Base-by-base conservation (phyloP, 2,888 invertebrate species). In the Brenthis hecate region DNA sequence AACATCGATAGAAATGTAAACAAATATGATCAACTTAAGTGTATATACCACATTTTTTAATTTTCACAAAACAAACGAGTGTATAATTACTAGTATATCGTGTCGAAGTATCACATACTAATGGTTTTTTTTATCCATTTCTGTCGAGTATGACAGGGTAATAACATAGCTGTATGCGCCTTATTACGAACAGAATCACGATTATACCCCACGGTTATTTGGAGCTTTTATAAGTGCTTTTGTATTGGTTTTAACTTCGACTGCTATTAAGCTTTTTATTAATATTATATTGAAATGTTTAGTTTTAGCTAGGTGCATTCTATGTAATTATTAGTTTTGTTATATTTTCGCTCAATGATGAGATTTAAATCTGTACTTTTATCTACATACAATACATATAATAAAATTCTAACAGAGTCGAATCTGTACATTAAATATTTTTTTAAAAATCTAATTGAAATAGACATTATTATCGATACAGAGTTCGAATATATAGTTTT, bases 111-210 rank as follows among this genome's bases (percentile, higher is more conserved):
- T 70, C 70, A 75, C 73, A 77, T 67, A 66, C 74, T 78, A 78
- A 78, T 79, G 76, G 76, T 60, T 75, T 76, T 69, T 28, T 71
- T 73, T 68, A 72, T 73, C 70, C 66, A 65, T 43, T 43, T 11
- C 11, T 48, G 68, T 75, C 72, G 68, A 65, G 69, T 71, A 43
- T 72, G 79, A 77, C 79, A 78, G 71, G 69, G 70, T 78, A 79
- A 79, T 79, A 76, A 77, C 76, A 75, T 71, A 65, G 73, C 70
- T 70, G 74, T 74, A 72, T 73, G 73, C 70, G 73, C 66, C 72
- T 73, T 72, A 75, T 75, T 75, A 73, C 61, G 69, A 71, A 70
- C 63, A 51, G 65, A 70, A 75, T 74, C 73, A 74, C 73, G 74
- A 73, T 73, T 70, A 55, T 65, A 68, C 63, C 70, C 68, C 16